These are phyloP conservation scores for Magallana nippona DNA, from an alignment of 2,888 invertebrate genomes.

Conservation along the genomic window DNA sequence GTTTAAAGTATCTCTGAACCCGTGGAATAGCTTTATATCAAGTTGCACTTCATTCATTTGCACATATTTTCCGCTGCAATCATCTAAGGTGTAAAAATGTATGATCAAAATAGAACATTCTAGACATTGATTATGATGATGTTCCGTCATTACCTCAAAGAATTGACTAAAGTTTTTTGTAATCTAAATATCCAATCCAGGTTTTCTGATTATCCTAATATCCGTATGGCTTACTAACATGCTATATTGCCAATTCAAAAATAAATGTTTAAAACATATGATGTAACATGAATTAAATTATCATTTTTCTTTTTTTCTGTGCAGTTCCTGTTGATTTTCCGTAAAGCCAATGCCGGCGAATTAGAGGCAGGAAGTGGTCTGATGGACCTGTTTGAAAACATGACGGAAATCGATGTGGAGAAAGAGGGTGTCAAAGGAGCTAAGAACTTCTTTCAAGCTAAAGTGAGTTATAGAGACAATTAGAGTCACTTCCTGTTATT, in stretches of 20 bases:
- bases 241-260: background rate
- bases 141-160: too few relatives aligned
- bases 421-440: slow-evolving; percentile 97
- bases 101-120: too few relatives aligned
- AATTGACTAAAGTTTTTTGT: background rate
- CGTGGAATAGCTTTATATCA: too few relatives aligned
- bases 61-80: too few relatives aligned
- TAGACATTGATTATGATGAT: too few relatives aligned
- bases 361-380: slow-evolving; percentile 90
- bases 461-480: slow-evolving; percentile 82
- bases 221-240: too few relatives aligned
- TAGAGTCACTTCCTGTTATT: background rate
- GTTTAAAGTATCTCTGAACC: too few relatives aligned
- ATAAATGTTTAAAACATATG: too few relatives aligned
- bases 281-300: too few relatives aligned
- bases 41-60: too few relatives aligned
- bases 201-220: background rate
- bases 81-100: too few relatives aligned
- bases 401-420: slow-evolving; percentile 95
- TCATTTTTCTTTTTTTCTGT: slow-evolving; percentile 49
- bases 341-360: slow-evolving; percentile 95
- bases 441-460: slow-evolving; percentile 96
- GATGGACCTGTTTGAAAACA: slow-evolving; percentile 88
- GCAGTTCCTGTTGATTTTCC: slow-evolving; percentile 84
- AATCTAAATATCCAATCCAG: slow-evolving; percentile 9